Evolutionary conservation across 2,113 vertebrate genomes (phyloP), one percentile per base, ranked within the genome.

Genomic region (Thamnophis sirtalis): DNA sequence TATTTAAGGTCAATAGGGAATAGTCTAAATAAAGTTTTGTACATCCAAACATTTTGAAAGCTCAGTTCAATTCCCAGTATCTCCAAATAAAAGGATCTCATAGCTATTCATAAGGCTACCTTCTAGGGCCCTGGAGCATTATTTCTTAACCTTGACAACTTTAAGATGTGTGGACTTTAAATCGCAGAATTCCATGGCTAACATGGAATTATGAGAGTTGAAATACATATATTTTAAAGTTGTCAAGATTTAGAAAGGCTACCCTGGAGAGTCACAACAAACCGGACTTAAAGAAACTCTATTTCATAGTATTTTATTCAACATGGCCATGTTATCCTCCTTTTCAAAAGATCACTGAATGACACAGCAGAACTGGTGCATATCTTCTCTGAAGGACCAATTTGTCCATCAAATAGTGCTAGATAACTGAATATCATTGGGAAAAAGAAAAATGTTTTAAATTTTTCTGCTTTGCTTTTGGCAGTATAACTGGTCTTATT

Each of bases 391-490:
- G 4, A 85, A 48, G n/a, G 54, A 8, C 91, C 87, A 94, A 93
- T 48, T 51, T 26, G 80, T 1, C 9, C 22, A 49, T 93, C 90
- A 93, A 3, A 21, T 11, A 87, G 17, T 0, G 54, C 8, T 26
- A 94, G 68, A 84, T 5, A 87, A 0, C 17, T 15, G 19, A 93
- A 3, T 48, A 22, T 13, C 92, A 93, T 53, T 0, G 51, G 43
- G 68, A 55, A 86, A 92, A 19, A 89, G 53, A 7, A 48, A 95
- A 94, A 43, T 2, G 87, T 13, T 26, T 91, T 43, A 92, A 88
- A 84, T 73, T 33, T 87, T 60, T 60, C 22, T 28, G 22, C 73
- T 17, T 21, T 60, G 43, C 13, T 84, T 55, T n/a, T 91, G 95
- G 80, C 21, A 93, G 88, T 55, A 87, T 68, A 58, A 89, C 0